Evolutionary conservation across 2,797 vertebrate species (phyloP), one percentile per base, ranked within the genome.

Genomic region (Bovichtus variegatus): DNA sequence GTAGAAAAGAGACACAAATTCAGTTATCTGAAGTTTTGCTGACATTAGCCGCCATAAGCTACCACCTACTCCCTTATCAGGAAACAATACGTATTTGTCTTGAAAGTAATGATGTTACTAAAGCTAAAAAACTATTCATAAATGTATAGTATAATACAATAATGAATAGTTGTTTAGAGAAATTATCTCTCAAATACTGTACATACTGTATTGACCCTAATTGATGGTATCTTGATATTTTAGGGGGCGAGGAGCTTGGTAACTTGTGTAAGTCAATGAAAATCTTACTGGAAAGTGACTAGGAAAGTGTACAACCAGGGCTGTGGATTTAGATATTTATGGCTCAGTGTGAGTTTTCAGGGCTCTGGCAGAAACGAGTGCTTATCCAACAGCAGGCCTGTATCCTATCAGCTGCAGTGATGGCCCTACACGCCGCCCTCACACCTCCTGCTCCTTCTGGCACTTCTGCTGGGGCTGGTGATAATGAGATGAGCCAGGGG

Each of bases 401-500:
- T 21, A 1, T 75, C 61, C 67, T 72, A 73, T 92, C 90, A 81
- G 76, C 74, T 59, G 63, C 68, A 70, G 74, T 18, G 21, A 61
- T 29, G 51, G 54, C 40, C 21, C 53, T 43, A 19, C 55, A 57
- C 4, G 50, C 54, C 66, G 64, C 54, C 73, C 80, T 79, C 72
- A 73, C 78, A 82, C 87, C 78, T 82, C 71, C 31, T 10, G 63
- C 63, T 50, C 68, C 53, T 38, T 53, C 38, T 72, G 80, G 43
- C 74, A 65, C 82, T 53, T 83, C 66, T 36, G 65, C 76, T 13
- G 60, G n/a, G 59, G 54, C 76, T 36, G 72, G 36, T 82, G 90
- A 86, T 82, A 63, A 84, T 51, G 69, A 91, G 69, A 82, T 34
- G 79, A 71, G 65, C 72, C 78, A 29, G 79, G 80, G 34, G 57